Base-by-base conservation (phyloP, 2,797 vertebrate species). In the Chelidonichthys spinosus region DNA sequence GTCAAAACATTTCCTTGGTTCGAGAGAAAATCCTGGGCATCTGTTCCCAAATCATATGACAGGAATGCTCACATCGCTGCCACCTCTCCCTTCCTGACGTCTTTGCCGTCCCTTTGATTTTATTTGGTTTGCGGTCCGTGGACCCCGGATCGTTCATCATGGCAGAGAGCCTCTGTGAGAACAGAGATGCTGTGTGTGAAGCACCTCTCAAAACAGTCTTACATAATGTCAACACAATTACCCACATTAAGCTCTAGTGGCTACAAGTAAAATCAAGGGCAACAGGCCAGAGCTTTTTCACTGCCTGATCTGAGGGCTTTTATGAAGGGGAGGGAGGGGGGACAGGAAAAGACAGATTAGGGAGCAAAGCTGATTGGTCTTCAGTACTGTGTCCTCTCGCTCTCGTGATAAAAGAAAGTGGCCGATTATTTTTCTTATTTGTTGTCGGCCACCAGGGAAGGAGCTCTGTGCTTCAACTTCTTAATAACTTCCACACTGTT, bases 141-240 rank as follows among this genome's bases (percentile, higher is more conserved):
- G 71, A 71, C 46, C 69, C 61, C 3, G 36, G 74, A 70, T 82
- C 60, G 64, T 71, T 84, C 62, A 54, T n/a, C 32, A 33, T 70
- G 77, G 81, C 83, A 85, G 76, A 74, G 65, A 71, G 54, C 69
- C 65, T 55, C 56, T 40, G 67, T 32, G 76, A 75, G 85, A 93
- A 89, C 86, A 92, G 76, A 90, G 80, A 60, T 66, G 80, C 86
- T 87, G 82, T 90, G 89, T 92, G 78, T 76, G 68, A 84, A 76
- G 81, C 86, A 83, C 84, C 70, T 84, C 83, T 88, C 69, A 76
- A 86, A 89, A 85, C 74, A 73, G 33, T 42, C 74, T 92, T 91
- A 85, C 61, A 79, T 91, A 86, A 93, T 73, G 67, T 90, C 88
- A 91, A 90, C 85, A 88, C 80, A 92, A 88, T 90, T 90, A 92